Conservation (phyloP, 2,797 vertebrate species). For the Fratercula arctica region DNA sequence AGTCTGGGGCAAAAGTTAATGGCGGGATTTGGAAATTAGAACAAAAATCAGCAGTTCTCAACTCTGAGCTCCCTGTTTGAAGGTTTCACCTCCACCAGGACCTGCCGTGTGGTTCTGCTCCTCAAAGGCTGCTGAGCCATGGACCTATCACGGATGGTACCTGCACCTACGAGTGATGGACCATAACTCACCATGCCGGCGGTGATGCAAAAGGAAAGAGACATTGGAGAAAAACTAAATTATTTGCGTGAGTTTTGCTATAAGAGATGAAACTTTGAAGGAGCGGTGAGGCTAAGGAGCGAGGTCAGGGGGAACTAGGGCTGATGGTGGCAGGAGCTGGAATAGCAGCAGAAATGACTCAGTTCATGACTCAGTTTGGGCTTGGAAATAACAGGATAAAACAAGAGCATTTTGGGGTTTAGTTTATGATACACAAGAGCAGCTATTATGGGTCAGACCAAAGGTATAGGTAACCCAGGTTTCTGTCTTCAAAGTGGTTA, state of each 20-base stretch:
- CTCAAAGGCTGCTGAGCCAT: not conserved
- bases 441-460: not conserved
- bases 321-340: not conserved
- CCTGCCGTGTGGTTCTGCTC: not conserved
- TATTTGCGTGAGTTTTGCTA: not conserved
- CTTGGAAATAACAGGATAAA: not conserved
- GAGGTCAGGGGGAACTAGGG: not conserved
- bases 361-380: not conserved
- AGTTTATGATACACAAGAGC: not conserved
- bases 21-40: not conserved
- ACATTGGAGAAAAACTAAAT: not conserved
- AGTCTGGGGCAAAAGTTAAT: not conserved
- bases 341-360: not conserved
- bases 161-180: not conserved
- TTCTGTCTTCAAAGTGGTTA: not conserved
- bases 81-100: not conserved
- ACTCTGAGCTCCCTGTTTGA: not conserved
- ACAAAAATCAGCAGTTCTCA: not conserved
- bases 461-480: not conserved
- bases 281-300: not conserved
- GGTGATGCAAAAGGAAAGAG: not conserved
- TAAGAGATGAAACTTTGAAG: not conserved
- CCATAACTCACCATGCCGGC: fast-evolving
- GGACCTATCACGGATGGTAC: not conserved
- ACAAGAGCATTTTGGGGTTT: not conserved